Conservation (phyloP, 2,113 vertebrate genomes). For the Hippocampus guttulatus region DNA sequence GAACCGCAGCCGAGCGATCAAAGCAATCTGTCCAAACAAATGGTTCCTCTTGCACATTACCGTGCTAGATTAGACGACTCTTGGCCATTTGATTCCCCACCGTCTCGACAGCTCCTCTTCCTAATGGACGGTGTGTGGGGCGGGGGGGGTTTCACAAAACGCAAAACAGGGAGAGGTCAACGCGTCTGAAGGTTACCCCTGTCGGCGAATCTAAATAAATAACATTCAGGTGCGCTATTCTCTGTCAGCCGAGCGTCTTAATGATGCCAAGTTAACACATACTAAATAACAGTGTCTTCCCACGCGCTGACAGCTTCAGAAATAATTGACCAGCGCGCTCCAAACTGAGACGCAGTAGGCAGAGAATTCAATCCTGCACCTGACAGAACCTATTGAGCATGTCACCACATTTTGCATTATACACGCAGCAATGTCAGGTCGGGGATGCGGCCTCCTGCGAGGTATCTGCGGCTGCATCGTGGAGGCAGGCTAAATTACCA, state of each 20-base stretch:
- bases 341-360: slow-evolving; percentile 74
- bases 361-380: slow-evolving; percentile 77
- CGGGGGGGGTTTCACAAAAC: slow-evolving; percentile 35
- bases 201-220: slow-evolving; percentile 73
- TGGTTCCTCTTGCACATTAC: slow-evolving; percentile 40
- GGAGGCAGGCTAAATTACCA: slow-evolving; percentile 75
- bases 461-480: slow-evolving; percentile 71
- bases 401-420: slow-evolving; percentile 76
- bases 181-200: slow-evolving; percentile 73
- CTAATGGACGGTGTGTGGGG: slow-evolving; percentile 49
- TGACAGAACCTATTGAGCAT: slow-evolving; percentile 79
- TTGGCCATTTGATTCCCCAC: slow-evolving; percentile 54
- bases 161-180: slow-evolving; percentile 63
- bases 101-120: slow-evolving; percentile 56
- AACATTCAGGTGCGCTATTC: slow-evolving; percentile 67
- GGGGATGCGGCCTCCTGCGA: slow-evolving; percentile 71
- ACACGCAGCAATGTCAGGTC: slow-evolving; percentile 78
- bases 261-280: slow-evolving; percentile 79
- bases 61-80: slow-evolving; percentile 59
- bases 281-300: slow-evolving; percentile 78
- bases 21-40: slow-evolving; percentile 65
- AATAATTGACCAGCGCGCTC: slow-evolving; percentile 81
- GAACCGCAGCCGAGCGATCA: slow-evolving; percentile 50
- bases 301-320: slow-evolving; percentile 75
- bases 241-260: slow-evolving; percentile 72